phyloP scores from a whole-genome alignment of 23 tunicate species.

The Aplidium turbinatum region DNA sequence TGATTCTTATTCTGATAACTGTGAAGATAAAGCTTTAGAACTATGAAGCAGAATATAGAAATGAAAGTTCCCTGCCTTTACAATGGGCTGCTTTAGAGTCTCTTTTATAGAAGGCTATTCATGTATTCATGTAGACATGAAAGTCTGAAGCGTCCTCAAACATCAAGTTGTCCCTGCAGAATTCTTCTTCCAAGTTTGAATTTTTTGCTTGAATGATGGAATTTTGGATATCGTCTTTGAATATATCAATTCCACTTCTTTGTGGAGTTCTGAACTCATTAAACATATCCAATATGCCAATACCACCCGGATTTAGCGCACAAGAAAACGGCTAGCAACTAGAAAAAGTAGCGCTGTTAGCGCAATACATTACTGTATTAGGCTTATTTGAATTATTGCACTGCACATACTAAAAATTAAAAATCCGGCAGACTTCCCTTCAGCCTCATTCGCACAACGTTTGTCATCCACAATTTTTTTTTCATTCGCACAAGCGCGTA shows the following conservation, averaged over 20 bases:
- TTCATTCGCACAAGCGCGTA: no score
- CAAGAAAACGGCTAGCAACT: no score
- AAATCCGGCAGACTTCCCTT: no score
- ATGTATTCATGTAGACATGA: slow-evolving; percentile 28
- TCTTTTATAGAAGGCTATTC: slow-evolving; percentile 12
- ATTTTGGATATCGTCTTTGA: slow-evolving; percentile 54
- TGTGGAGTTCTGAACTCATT: slow-evolving; percentile 41
- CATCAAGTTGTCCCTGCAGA: slow-evolving; percentile 13
- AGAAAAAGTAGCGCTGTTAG: no score
- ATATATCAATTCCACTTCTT: slow-evolving; percentile 49
- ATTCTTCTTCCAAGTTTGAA: slow-evolving; percentile 16
- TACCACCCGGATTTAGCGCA: no score
- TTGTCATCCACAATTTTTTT: no score
- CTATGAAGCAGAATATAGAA: slow-evolving; percentile 9
- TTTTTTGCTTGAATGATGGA: slow-evolving; percentile 36
- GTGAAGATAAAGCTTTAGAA: slow-evolving; percentile 6
- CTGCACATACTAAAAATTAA: no score
- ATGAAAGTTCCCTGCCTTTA: slow-evolving; percentile 32
- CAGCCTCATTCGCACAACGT: no score
- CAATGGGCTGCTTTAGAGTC: slow-evolving; percentile 38
- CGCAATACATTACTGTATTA: no score
- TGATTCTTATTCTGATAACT: slow-evolving; percentile 19
- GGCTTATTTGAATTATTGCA: no score
- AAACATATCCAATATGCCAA: slow-evolving; percentile 52
- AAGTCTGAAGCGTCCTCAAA: slow-evolving; percentile 33